A percentile compares a stretch with the other conserved stretches of the same genome.
These are phyloP conservation scores for Lycopodina hypogea DNA, from an alignment of 37 sponge, comb jelly and placozoan genomes.

Conservation along the genomic window DNA sequence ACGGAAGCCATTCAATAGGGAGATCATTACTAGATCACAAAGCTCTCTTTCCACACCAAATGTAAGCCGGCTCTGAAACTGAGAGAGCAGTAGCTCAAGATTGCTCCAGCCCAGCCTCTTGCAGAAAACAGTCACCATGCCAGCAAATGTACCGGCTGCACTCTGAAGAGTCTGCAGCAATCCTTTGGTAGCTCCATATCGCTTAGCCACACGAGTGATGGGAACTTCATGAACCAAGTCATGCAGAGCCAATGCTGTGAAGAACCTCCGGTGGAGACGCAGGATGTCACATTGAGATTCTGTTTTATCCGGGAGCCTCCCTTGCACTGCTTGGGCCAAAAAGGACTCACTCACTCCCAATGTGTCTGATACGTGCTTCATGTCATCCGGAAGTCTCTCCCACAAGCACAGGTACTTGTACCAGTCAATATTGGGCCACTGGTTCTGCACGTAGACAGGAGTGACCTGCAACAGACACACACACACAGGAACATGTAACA, in stretches of 20 bases:
- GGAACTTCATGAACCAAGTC: constrained; percentile 91
- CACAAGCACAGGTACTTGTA: constrained; percentile 75
- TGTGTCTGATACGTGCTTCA: constrained; percentile 81
- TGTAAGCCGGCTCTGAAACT: constrained; percentile 89
- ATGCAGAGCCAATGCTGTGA: constrained; percentile 86
- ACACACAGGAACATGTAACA: background rate
- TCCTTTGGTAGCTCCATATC: constrained; percentile 83
- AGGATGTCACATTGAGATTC: constrained; percentile 44
- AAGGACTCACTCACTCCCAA: constrained; percentile 90
- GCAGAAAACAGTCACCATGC: constrained; percentile 97
- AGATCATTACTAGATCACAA: constrained; percentile 86
- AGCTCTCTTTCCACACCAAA: constrained; percentile 96
- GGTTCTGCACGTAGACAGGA: constrained; percentile 83
- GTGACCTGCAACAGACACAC: constrained; percentile 70
- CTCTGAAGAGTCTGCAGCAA: constrained; percentile 92
- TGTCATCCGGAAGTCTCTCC: constrained; percentile 73
- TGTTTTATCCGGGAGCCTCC: constrained; percentile 54
- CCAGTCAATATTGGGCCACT: constrained; percentile 94
- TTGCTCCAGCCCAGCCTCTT: constrained; percentile 84
- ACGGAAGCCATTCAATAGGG: constrained; percentile 80
- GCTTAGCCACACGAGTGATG: constrained; percentile 63
- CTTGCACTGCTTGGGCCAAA: constrained; percentile 72
- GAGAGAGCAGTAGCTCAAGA: constrained; percentile 87
- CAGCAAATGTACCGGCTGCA: constrained; percentile 92
- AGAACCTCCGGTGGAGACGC: constrained; percentile 81